Evolutionary conservation across 1,140 invertebrate genomes (phyloP), one percentile per base, ranked within the genome.

Genomic region (Scaptomyza montana): DNA sequence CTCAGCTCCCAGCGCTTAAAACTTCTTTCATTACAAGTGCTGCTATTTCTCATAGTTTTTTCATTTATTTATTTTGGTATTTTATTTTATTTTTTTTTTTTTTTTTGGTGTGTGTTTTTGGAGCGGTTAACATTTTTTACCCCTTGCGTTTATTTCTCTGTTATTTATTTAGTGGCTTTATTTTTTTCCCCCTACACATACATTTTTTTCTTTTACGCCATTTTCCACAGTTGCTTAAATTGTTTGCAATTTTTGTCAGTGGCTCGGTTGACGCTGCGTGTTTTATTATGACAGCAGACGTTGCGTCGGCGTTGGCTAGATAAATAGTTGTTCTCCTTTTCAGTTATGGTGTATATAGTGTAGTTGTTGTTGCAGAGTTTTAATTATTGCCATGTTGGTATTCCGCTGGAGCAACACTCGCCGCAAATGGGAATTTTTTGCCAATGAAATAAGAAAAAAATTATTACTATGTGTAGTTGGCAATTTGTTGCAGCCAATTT

Each of bases 171-270:
- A 82, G 80, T 63, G 80, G 66, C 57, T 69, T 78, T 69, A 57
- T 67, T 25, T 25, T 25, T 25, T 25, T 25, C 3, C 3, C 3
- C 21, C 21, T 25, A 25, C 21, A 25, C 21, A 57, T 68, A 13
- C 16, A 60, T 60, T 68, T 55, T 39, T 36, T 54, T 59, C 60
- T 62, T 59, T 36, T 54, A 45, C 19, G 25, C 33, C 49, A 8
- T 36, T 67, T 73, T 55, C 51, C 74, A 50, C 57, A 78, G 63
- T 76, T 68, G 66, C 76, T 79, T 85, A 82, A 82, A 82, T 82
- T 82, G 80, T 82, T 84, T 68, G 80, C 82, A 79, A 84, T 82
- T 82, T 80, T 84, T 82, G 80, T 84, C 80, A 67, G 80, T 73
- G 60, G 76, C 80, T 49, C 80, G 53, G 43, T 85, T 76, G 66